phyloP scores from a whole-genome alignment of 2,888 invertebrate genomes.

The Chouioia cunea region DNA sequence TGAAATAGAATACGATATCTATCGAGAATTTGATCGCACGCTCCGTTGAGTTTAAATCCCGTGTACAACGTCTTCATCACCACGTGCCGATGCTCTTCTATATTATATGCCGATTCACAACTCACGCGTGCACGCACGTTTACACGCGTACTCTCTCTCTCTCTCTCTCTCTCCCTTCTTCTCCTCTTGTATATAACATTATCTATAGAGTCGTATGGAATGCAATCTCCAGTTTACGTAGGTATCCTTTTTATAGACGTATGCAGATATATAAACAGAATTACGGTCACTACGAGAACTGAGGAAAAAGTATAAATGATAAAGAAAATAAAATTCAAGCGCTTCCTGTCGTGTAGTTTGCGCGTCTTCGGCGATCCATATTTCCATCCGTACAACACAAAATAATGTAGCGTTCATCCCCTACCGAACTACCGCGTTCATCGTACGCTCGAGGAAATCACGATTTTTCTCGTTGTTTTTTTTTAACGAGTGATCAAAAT shows the following conservation, averaged over 20 bases:
- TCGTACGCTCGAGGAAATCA: constrained; percentile 26
- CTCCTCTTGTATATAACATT: no score
- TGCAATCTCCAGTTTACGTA: no score
- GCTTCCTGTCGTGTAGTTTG: constrained; percentile 31
- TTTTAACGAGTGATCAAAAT: neutral
- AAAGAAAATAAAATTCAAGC: constrained; percentile 27
- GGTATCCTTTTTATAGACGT: no score
- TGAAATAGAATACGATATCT: no score
- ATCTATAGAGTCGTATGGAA: no score
- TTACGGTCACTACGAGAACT: neutral
- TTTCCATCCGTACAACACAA: neutral
- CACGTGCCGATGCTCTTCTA: no score
- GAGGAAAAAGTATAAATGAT: constrained; percentile 6
- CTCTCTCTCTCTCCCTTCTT: no score
- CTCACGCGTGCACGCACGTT: no score
- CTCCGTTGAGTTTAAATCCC: neutral
- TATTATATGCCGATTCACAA: no score
- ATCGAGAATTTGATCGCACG: neutral
- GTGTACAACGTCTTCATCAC: neutral
- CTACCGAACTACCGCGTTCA: constrained; percentile 44
- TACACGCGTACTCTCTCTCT: no score
- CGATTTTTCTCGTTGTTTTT: neutral
- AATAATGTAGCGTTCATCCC: constrained; percentile 15
- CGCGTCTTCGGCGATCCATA: constrained; percentile 28
- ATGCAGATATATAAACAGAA: no score